Evolutionary conservation across 2,113 vertebrate genomes (phyloP).

Genomic region (Plectropomus leopardus): DNA sequence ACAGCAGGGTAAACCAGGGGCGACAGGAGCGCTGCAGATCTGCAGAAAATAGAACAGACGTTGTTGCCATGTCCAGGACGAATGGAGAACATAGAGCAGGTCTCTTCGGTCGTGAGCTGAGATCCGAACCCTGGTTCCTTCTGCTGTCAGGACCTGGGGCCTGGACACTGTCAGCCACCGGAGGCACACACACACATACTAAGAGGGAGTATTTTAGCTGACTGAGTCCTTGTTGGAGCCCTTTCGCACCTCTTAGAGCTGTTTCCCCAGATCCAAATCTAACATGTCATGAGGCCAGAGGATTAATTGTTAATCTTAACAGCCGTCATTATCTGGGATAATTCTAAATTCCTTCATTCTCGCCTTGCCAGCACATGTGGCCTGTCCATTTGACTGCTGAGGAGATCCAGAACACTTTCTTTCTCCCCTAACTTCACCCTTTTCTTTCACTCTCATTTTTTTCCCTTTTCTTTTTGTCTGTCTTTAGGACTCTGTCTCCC

Average conservation of each 20-base stretch:
- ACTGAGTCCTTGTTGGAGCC: slow-evolving; percentile 60
- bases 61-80: slow-evolving; percentile 24
- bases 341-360: slow-evolving; percentile 72
- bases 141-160: slow-evolving; percentile 69
- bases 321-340: slow-evolving; percentile 77
- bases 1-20: slow-evolving; percentile 72
- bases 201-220: slow-evolving; percentile 45
- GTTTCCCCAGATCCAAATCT: slow-evolving; percentile 74
- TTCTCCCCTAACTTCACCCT: slow-evolving; percentile 58
- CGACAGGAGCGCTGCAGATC: slow-evolving; percentile 57
- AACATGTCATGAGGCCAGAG: slow-evolving; percentile 79
- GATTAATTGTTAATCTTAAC: slow-evolving; percentile 86
- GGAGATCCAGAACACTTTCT: slow-evolving; percentile 76
- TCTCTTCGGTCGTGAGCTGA: slow-evolving; percentile 52
- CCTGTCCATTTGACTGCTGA: slow-evolving; percentile 71
- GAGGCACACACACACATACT: slow-evolving; percentile 51
- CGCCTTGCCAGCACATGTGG: slow-evolving; percentile 75
- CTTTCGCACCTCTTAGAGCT: slow-evolving; percentile 63
- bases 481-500: slow-evolving; percentile 72
- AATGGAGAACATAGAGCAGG: slow-evolving; percentile 71
- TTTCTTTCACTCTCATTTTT: slow-evolving; percentile 52
- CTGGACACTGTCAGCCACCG: slow-evolving; percentile 73
- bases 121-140: slow-evolving; percentile 75
- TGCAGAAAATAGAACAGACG: slow-evolving; percentile 62
- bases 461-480: slow-evolving; percentile 55